Base-by-base conservation (phyloP, 2,113 vertebrate species). In the Cervus canadensis region DNA sequence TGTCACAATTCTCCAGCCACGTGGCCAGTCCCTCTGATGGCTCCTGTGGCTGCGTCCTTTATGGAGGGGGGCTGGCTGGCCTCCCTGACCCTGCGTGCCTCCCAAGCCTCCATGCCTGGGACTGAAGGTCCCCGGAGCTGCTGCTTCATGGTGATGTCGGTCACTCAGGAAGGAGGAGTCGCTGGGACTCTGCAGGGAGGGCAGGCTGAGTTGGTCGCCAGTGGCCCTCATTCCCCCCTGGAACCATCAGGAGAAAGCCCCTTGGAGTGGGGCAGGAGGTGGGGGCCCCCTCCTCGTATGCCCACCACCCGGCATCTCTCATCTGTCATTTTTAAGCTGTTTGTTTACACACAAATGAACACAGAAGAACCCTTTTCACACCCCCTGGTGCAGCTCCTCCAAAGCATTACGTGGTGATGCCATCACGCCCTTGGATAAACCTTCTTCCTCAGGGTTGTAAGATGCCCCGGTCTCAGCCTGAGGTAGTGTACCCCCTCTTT, bases 251-350 rank as follows among this genome's bases (percentile, higher is more conserved):
- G 16, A n/a, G 52, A 45, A 40, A 48, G 17, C 50, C 25, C 54
- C 36, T n/a, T 15, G 1, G 40, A n/a, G 74, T 19, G 13, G 0
- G 15, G 3, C 5, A 14, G 62, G 17, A 33, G n/a, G 10, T 6
- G 26, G 6, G 2, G 4, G 5, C 40, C 23, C n/a, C 50, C 40
- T 92, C 60, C 8, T 48, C 45, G 10, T 0, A 2, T 2, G 15
- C 3, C 36, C 3, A 9, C 56, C 28, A n/a, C 4, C 30, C 33
- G 56, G 19, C 23, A 16, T 17, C 48, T 93, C 59, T 45, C 28
- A 33, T 33, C 14, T 2, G 40, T 74, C 59, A n/a, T 13, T 60
- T 74, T 36, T 28, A 52, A 74, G 36, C 14, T 3, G 8, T 7
- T 43, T 26, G 33, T 59, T 48, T 50, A 83, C 19, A 52, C 23